These are phyloP conservation scores for Maniola hyperantus DNA, from an alignment of 2,888 invertebrate species.

Conservation along the genomic window DNA sequence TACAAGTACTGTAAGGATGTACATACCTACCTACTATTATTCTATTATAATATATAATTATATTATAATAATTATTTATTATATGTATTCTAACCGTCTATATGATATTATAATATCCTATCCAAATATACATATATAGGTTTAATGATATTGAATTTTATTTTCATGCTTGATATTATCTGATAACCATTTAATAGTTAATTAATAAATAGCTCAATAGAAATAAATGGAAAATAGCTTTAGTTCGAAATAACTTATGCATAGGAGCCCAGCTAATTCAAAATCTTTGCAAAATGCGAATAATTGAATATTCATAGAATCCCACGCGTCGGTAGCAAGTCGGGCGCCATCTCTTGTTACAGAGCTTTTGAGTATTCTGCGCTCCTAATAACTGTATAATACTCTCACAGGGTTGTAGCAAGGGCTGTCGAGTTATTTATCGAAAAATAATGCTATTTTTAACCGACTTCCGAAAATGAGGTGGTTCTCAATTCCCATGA, in stretches of 20 bases:
- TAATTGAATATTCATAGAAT: conserved; percentile 76
- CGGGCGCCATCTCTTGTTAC: conserved; percentile 60
- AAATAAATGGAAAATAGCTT: conserved; percentile 9
- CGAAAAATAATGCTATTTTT: conserved; percentile 20
- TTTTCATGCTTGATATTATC: no score
- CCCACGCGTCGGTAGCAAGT: conserved; percentile 70
- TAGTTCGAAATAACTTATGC: conserved; percentile 34
- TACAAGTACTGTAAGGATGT: no score
- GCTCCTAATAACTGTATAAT: conserved; percentile 36
- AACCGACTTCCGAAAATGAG: no score
- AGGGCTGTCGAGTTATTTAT: no score
- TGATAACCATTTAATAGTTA: background rate
- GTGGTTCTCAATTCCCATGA: no score
- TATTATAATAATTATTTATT: no score
- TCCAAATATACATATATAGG: no score
- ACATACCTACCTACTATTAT: no score
- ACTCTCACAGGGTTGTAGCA: conserved; percentile 52
- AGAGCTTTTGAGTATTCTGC: conserved; percentile 54
- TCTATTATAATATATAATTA: no score
- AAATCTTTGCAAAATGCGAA: conserved; percentile 69
- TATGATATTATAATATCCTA: no score
- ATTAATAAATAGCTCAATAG: background rate
- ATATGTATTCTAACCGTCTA: no score
- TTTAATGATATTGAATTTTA: background rate
- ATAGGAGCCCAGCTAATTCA: conserved; percentile 53